Evolutionary conservation across 2,888 invertebrate species (phyloP).

Genomic region (Lasioglossum oenotherae): DNA sequence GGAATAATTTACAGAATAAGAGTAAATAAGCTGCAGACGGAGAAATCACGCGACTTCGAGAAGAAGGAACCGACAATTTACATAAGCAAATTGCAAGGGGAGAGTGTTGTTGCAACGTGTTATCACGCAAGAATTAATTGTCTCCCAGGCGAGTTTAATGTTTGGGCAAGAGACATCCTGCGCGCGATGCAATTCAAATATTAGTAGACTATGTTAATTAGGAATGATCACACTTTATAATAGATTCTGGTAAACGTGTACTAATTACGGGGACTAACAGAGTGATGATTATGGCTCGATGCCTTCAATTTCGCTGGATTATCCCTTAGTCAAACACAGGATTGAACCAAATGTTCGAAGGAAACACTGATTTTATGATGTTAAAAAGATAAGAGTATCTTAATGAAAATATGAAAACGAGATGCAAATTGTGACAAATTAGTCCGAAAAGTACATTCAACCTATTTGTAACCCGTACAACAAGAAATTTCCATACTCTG

Average conservation of each 20-base stretch:
- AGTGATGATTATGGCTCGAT: background rate
- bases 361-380: background rate
- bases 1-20: background rate
- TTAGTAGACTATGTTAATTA: background rate
- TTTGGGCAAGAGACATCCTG: background rate
- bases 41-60: background rate
- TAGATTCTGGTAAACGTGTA: background rate
- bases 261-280: background rate
- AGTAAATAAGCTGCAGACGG: background rate
- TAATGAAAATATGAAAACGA: background rate
- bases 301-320: background rate
- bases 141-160: background rate
- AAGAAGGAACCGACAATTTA: background rate
- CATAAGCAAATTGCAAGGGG: background rate
- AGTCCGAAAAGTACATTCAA: background rate
- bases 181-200: background rate
- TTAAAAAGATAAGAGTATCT: background rate
- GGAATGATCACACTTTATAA: background rate
- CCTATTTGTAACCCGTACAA: background rate
- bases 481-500: background rate
- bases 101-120: background rate
- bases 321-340: background rate
- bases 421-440: background rate
- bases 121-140: conserved; percentile 1
- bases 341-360: background rate